Evolutionary conservation across 2,888 invertebrate genomes (phyloP).

Genomic region (Rotaria magnacalcarata): DNA sequence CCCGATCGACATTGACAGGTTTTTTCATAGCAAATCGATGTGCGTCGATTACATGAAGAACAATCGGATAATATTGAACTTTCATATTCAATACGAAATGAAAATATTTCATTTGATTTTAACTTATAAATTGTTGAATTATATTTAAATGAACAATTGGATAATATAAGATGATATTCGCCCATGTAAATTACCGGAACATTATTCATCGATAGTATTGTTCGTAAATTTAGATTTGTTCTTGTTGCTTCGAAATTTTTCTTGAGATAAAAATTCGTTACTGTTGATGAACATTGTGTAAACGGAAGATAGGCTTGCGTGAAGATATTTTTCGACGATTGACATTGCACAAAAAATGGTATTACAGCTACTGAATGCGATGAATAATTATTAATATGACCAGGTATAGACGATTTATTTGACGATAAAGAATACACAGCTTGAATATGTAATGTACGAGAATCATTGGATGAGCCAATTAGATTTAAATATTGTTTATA

Average conservation of each 20-base stretch:
- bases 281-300: conserved; percentile 18
- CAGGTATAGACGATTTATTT: neutral
- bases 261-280: neutral
- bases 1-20: neutral
- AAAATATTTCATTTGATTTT: neutral
- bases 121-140: neutral
- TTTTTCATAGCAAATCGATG: neutral
- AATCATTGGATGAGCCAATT: neutral
- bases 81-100: neutral
- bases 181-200: neutral
- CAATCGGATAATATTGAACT: neutral
- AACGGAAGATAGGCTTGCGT: neutral
- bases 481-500: conserved; percentile 2
- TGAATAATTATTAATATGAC: neutral
- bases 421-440: neutral
- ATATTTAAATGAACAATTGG: neutral
- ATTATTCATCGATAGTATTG: neutral
- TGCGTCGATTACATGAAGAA: neutral
- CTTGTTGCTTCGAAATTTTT: neutral
- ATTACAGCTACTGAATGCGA: neutral
- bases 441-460: conserved; percentile 10
- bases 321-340: neutral
- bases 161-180: neutral
- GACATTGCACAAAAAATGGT: neutral
- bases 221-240: neutral